These are phyloP conservation scores for Trichogramma pretiosum DNA, from an alignment of 1,140 invertebrate genomes.

Conservation along the genomic window DNA sequence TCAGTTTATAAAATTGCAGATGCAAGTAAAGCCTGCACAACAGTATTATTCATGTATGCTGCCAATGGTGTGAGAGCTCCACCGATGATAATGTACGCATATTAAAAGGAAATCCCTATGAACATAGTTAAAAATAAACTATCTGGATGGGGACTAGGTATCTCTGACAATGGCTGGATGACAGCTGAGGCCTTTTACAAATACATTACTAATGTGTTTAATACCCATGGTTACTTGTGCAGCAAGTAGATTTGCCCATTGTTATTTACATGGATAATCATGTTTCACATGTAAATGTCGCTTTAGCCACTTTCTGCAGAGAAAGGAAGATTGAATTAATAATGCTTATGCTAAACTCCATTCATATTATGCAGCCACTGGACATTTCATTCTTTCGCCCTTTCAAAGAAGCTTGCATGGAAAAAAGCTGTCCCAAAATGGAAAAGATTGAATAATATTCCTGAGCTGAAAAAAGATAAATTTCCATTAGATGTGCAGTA, in stretches of 20 bases:
- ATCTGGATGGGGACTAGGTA: background rate
- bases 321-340: background rate
- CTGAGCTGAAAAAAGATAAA: no score
- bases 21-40: constrained; percentile 23
- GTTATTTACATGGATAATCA: no score
- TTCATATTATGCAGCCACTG: background rate
- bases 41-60: constrained; percentile 24
- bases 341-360: background rate
- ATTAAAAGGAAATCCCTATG: constrained; percentile 6
- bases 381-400: background rate
- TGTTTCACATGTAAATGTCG: background rate
- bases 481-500: no score
- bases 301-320: background rate
- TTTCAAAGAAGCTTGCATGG: background rate
- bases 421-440: background rate
- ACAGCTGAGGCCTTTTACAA: background rate
- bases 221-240: no score
- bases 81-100: constrained; percentile 23
- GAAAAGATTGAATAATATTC: background rate
- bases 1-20: constrained; percentile 29
- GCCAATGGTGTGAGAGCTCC: constrained; percentile 20
- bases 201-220: no score
- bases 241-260: no score
- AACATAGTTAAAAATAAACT: background rate
- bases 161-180: background rate